Evolutionary conservation across 2,113 vertebrate species (phyloP).

Genomic region (Nothoprocta pentlandii): DNA sequence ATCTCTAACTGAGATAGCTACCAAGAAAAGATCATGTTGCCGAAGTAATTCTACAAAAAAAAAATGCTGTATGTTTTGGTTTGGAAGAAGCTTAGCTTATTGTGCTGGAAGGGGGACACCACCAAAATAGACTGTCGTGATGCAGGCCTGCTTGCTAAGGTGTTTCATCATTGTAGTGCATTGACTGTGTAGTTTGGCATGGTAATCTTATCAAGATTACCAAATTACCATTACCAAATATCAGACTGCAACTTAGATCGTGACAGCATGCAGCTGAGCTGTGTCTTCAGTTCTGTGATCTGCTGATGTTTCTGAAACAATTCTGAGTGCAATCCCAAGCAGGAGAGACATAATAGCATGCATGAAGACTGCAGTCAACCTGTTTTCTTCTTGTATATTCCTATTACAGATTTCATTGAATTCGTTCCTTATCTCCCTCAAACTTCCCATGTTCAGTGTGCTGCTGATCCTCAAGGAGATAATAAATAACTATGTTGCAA

Average conservation of each 20-base stretch:
- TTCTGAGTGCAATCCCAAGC: background rate
- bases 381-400: background rate
- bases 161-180: background rate
- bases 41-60: background rate
- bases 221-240: background rate
- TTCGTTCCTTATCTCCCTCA: background rate
- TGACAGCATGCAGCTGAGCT: background rate
- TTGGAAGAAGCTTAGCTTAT: background rate
- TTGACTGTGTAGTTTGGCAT: background rate
- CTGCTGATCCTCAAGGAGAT: background rate
- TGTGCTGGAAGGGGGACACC: background rate
- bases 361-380: background rate
- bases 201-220: background rate
- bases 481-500: background rate
- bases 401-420: background rate
- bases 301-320: background rate
- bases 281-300: background rate
- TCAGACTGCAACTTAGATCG: background rate
- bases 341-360: background rate
- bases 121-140: background rate
- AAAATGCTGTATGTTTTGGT: background rate
- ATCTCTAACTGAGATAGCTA: background rate
- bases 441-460: background rate
- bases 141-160: background rate
- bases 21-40: background rate